Conservation (phyloP, 23 tunicate species). For the Oikopleura albicans region DNA sequence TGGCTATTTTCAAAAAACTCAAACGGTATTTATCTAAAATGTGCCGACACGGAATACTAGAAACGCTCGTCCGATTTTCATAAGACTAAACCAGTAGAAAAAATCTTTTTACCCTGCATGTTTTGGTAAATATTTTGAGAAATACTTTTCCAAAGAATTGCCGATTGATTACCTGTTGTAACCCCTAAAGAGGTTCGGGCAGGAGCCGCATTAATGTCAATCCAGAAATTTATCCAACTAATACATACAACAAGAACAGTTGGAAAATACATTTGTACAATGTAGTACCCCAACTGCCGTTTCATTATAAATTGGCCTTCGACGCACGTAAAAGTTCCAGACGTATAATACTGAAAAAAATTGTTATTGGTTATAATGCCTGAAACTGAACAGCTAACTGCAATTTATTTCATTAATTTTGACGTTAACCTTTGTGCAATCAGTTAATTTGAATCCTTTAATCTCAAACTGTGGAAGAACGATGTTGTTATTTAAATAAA, state of each 20-base stretch:
- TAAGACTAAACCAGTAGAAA: too few relatives aligned
- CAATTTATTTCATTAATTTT: too few relatives aligned
- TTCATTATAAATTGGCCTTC: slow-evolving; percentile 61
- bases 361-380: too few relatives aligned
- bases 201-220: slow-evolving; percentile 82
- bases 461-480: slow-evolving; percentile 63
- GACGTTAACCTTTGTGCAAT: slow-evolving; percentile 29
- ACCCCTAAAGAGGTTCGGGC: slow-evolving; percentile 79
- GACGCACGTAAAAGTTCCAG: slow-evolving; percentile 68
- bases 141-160: too few relatives aligned
- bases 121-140: too few relatives aligned
- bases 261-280: slow-evolving; percentile 78
- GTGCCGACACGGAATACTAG: too few relatives aligned
- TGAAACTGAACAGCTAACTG: too few relatives aligned
- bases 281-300: slow-evolving; percentile 64
- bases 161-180: slow-evolving; percentile 39
- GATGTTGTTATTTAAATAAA: slow-evolving; percentile 34
- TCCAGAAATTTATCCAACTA: slow-evolving; percentile 91
- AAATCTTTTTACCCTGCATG: too few relatives aligned
- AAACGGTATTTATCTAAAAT: too few relatives aligned
- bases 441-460: slow-evolving; percentile 51
- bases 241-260: slow-evolving; percentile 52
- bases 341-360: too few relatives aligned
- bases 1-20: too few relatives aligned
- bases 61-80: too few relatives aligned